Conservation (phyloP, 2,888 invertebrate genomes). For the Hypercompe scribonia region DNA sequence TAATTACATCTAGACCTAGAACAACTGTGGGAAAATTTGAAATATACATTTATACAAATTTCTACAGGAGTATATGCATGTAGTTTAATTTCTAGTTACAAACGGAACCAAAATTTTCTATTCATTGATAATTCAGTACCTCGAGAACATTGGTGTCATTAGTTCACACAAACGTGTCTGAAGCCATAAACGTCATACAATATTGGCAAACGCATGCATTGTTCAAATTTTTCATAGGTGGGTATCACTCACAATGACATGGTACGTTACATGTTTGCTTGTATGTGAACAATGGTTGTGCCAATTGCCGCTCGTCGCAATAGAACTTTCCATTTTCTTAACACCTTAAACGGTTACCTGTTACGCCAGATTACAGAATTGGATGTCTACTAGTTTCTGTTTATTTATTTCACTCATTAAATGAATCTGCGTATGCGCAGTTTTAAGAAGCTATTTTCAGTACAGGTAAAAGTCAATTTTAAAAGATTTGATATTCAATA, state of each 20-base stretch:
- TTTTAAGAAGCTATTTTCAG: constrained; percentile 7
- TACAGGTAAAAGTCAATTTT: not conserved
- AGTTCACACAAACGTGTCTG: constrained; percentile 57
- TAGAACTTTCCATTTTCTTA: constrained; percentile 60
- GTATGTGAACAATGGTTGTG: constrained; percentile 71
- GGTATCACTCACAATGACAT: constrained; percentile 65
- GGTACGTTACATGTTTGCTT: constrained; percentile 64
- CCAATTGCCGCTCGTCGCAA: constrained; percentile 59
- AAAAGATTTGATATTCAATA: not conserved
- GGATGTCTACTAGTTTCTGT: constrained; percentile 20
- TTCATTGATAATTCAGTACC: not conserved
- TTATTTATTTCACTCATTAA: constrained; percentile 17
- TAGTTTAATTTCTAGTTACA: no score
- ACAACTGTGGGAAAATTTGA: no score
- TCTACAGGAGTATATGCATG: no score
- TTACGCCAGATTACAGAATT: constrained; percentile 38
- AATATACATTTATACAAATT: no score
- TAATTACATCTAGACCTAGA: no score
- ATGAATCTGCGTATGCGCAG: not conserved
- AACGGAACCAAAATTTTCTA: not conserved
- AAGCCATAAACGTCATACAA: constrained; percentile 49
- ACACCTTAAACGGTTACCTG: constrained; percentile 50
- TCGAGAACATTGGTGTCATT: constrained; percentile 2
- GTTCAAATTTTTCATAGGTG: constrained; percentile 68
- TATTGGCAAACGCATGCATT: constrained; percentile 71